phyloP scores from a whole-genome alignment of 2,888 invertebrate species.

The Drosophila mimetica region DNA sequence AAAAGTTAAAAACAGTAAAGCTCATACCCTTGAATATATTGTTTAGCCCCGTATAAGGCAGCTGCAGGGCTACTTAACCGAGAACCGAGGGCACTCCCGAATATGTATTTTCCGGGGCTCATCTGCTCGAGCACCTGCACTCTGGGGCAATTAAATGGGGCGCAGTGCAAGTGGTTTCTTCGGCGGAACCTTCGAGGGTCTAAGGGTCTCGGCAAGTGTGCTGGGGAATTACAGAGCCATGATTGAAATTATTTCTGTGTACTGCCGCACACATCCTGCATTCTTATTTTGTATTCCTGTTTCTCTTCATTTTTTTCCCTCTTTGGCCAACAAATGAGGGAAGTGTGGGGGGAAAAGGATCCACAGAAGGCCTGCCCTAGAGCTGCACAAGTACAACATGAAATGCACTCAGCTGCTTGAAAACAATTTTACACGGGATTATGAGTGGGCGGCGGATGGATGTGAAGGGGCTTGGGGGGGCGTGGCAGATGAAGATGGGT shows the following conservation, averaged over 20 bases:
- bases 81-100: conserved; percentile 10
- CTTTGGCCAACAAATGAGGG: conserved; percentile 47
- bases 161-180: conserved; percentile 31
- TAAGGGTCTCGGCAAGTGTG: conserved; percentile 44
- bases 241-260: conserved; percentile 77
- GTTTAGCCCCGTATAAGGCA: background rate
- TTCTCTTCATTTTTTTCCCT: background rate
- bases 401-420: conserved; percentile 62
- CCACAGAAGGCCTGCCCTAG: conserved; percentile 35
- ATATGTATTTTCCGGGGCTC: conserved; percentile 7
- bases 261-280: conserved; percentile 29
- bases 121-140: conserved; percentile 26
- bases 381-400: conserved; percentile 38
- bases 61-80: conserved; percentile 12
- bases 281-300: conserved; percentile 8
- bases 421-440: conserved; percentile 74
- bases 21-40: background rate
- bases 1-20: background rate
- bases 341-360: conserved; percentile 17
- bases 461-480: background rate
- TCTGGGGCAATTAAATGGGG: conserved; percentile 43
- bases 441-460: conserved; percentile 41
- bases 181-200: conserved; percentile 26
- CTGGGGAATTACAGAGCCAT: conserved; percentile 58
- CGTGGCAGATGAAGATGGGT: conserved; percentile 36